phyloP scores from a whole-genome alignment of 1,140 invertebrate genomes.

The Dryas iulia region DNA sequence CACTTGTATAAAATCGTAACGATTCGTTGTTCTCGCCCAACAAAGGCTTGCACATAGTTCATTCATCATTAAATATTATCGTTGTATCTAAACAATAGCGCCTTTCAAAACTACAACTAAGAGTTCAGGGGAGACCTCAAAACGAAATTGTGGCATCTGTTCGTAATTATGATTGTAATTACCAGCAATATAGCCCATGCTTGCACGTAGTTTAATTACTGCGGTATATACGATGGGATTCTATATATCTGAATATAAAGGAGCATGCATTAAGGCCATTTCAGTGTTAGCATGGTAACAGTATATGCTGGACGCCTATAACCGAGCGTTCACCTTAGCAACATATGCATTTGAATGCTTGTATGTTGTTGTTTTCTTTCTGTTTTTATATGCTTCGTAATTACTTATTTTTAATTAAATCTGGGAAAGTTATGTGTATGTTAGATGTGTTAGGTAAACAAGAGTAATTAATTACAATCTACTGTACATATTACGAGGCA shows the following conservation, averaged over 20 bases:
- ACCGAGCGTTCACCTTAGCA: neutral
- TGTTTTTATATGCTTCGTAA: neutral
- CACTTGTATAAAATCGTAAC: slow-evolving; percentile 17
- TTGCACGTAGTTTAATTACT: slow-evolving; percentile 32
- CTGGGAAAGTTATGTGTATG: too few relatives aligned
- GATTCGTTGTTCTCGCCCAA: slow-evolving; percentile 26
- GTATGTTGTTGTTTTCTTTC: neutral
- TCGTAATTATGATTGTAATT: slow-evolving; percentile 46
- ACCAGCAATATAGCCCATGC: slow-evolving; percentile 32
- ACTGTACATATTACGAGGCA: too few relatives aligned
- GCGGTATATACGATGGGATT: slow-evolving; percentile 18
- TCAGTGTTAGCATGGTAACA: slow-evolving; percentile 8
- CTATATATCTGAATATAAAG: slow-evolving; percentile 26
- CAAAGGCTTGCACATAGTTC: slow-evolving; percentile 30
- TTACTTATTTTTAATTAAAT: too few relatives aligned
- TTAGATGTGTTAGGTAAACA: too few relatives aligned
- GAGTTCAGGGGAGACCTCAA: slow-evolving; percentile 32
- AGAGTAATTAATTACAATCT: too few relatives aligned
- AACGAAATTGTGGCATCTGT: slow-evolving; percentile 43
- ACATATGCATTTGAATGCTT: neutral
- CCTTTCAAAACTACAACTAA: slow-evolving; percentile 33
- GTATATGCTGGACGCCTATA: neutral
- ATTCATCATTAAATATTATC: slow-evolving; percentile 33
- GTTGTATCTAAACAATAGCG: slow-evolving; percentile 32
- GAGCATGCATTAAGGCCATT: slow-evolving; percentile 17